Evolutionary conservation across 2,113 vertebrate species (phyloP).

Genomic region (sheep (Ovis aries)): DNA sequence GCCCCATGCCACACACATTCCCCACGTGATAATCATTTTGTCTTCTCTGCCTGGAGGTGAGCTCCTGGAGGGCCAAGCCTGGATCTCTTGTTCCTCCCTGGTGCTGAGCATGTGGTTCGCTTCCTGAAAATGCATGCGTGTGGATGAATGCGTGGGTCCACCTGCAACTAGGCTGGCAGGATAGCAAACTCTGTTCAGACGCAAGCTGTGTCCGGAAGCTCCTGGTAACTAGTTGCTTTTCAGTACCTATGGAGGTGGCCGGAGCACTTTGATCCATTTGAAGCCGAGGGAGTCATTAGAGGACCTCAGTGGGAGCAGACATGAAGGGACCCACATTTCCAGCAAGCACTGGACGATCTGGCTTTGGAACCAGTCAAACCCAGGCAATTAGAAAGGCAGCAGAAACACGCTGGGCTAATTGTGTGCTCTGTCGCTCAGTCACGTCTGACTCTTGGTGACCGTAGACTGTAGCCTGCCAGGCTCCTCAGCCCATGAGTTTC

Average conservation of each 20-base stretch:
- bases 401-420: background rate
- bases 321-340: background rate
- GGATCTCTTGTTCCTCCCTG: rapidly evolving
- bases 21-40: rapidly evolving
- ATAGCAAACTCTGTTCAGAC: background rate
- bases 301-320: background rate
- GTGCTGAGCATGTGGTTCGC: rapidly evolving
- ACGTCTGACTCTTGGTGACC: background rate
- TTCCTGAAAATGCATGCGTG: background rate
- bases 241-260: background rate
- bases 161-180: background rate
- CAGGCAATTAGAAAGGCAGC: background rate
- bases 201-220: background rate
- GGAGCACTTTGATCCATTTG: background rate
- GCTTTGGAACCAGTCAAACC: background rate
- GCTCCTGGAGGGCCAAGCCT: background rate
- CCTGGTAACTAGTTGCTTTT: background rate
- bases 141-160: background rate
- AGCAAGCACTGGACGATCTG: background rate
- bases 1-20: no score
- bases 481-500: background rate
- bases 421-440: background rate
- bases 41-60: background rate
- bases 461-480: background rate
- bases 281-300: background rate